Evolutionary conservation across 2,797 vertebrate genomes (phyloP).

Genomic region (Acanthiza pusilla): DNA sequence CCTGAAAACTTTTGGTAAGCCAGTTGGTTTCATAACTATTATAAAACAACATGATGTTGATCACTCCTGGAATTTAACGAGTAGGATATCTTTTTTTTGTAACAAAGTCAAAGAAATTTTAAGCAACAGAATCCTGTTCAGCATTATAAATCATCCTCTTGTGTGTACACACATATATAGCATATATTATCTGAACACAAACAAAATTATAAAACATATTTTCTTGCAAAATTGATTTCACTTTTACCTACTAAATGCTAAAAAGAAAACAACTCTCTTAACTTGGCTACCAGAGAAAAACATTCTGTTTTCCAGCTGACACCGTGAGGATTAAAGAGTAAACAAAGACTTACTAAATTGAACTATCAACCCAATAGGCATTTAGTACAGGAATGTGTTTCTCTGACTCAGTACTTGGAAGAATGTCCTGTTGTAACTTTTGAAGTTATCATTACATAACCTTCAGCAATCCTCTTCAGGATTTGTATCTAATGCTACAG

Average conservation of each 20-base stretch:
- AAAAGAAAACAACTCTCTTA: background rate
- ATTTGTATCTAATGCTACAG: background rate
- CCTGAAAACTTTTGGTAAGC: slow-evolving; percentile 57
- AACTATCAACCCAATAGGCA: background rate
- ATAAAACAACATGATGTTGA: background rate
- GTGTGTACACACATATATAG: background rate
- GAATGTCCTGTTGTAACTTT: background rate
- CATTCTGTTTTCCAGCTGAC: background rate
- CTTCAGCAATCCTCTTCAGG: background rate
- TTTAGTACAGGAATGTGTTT: background rate
- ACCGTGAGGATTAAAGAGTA: background rate
- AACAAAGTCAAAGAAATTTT: background rate
- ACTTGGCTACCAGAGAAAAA: background rate
- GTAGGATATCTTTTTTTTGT: background rate
- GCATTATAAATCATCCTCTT: background rate
- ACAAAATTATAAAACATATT: background rate
- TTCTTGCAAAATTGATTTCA: background rate
- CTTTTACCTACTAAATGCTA: background rate
- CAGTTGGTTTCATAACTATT: background rate
- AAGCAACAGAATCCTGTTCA: background rate
- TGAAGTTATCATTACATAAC: background rate
- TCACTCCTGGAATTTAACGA: background rate
- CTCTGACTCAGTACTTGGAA: background rate
- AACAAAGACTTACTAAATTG: background rate
- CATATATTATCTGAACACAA: background rate